phyloP scores from a whole-genome alignment of 1,140 invertebrate genomes.

The Uloborus diversus region DNA sequence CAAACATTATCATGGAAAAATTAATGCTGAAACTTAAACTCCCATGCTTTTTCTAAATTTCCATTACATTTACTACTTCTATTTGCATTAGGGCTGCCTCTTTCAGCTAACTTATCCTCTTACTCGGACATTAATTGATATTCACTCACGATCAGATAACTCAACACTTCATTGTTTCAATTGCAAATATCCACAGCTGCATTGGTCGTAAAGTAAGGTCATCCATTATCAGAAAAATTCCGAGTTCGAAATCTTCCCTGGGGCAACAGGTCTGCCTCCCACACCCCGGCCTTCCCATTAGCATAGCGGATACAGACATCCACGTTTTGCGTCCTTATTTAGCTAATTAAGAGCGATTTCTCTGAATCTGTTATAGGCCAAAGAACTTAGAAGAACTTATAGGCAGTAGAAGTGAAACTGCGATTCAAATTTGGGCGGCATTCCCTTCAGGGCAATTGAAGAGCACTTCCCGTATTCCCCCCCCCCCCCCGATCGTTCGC shows the following conservation, averaged over 20 bases:
- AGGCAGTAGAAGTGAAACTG: not conserved
- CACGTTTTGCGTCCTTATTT: slow-evolving; percentile 8
- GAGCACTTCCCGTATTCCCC: slow-evolving; percentile 21
- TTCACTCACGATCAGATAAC: not conserved
- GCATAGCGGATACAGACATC: slow-evolving; percentile 3
- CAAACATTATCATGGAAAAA: too few species aligned
- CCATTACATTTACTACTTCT: too few species aligned
- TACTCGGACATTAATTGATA: too few species aligned
- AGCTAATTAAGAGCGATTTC: slow-evolving; percentile 4
- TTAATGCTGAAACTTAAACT: too few species aligned
- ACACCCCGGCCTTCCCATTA: not conserved
- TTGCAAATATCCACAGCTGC: not conserved
- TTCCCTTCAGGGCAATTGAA: not conserved
- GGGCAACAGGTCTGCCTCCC: not conserved
- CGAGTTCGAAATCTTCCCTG: not conserved
- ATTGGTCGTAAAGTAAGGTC: too few species aligned
- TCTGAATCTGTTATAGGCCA: slow-evolving; percentile 19
- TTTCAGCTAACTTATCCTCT: too few species aligned
- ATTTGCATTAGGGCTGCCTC: too few species aligned
- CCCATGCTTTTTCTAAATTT: too few species aligned
- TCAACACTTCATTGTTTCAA: not conserved
- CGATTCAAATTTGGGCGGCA: slow-evolving; percentile 11
- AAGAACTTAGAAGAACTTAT: slow-evolving; percentile 15
- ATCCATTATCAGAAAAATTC: not conserved
- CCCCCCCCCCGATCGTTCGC: not conserved